Base-by-base conservation (phyloP, 2,113 vertebrate genomes). In the Hippoglossus stenolepis region DNA sequence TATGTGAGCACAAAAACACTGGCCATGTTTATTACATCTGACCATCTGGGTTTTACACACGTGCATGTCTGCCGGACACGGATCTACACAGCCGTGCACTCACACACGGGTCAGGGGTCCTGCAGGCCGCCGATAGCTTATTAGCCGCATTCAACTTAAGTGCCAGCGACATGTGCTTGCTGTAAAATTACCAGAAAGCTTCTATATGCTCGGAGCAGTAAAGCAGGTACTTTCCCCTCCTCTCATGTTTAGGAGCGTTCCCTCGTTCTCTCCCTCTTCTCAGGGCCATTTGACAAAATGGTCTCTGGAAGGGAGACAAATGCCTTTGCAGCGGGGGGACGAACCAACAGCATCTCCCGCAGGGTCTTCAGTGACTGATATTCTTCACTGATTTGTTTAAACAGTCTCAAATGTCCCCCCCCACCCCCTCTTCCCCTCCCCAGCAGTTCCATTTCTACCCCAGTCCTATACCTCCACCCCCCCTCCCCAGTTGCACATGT, bases 311-410 rank as follows among this genome's bases (percentile, higher is more conserved):
- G 67, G 65, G 77, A 90, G 81, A 91, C 81, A 73, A 89, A 90
- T 88, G 79, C 82, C 82, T 87, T 57, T 66, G 51, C 79, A 88
- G 81, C 76, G 38, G 84, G 82, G 74, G 80, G 89, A 82, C 57
- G 89, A 85, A 89, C 83, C 82, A 82, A 88, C 80, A 89, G 72
- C 28, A 73, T 81, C 82, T 81, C 85, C 89, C 57, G 47, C 70
- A 64, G 87, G 75, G 73, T 79, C 83, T 77, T 54, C 49, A 28
- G 70, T 88, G 89, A 90, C 79, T 87, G 88, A 92, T 93, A 87
- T 82, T 91, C 70, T 53, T 73, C 75, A 64, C 84, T 92, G 90
- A 92, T 93, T 92, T 94, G 93, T 93, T 94, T 93, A 87, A 91
- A 92, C 86, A 91, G 90, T 90, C 78, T 92, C 90, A 81, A 91